Evolutionary conservation across 2,888 invertebrate genomes (phyloP), one percentile per base, ranked within the genome.

Genomic region (Oxycera nigricornis): DNA sequence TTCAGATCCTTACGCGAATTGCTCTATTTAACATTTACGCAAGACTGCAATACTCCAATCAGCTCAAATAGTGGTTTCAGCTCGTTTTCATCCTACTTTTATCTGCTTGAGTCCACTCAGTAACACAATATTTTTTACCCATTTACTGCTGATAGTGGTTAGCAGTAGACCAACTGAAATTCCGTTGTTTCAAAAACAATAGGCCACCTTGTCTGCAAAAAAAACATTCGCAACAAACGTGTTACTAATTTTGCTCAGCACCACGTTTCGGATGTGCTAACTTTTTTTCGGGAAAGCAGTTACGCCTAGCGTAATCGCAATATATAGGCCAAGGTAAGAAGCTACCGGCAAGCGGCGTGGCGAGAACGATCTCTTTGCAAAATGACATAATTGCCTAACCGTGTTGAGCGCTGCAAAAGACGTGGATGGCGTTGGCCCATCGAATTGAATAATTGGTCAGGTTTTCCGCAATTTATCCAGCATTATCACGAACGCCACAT

Each of bases 251-350:
- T 24, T n/a, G n/a, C n/a, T n/a, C 2, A 20, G 24, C 7, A 55
- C 4, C 52, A 11, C 11, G 6, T 46, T n/a, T 46, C 14, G 6
- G 46, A 14, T 2, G 46, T 2, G 11, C 46, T 7, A 22, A 22
- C 52, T 7, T 11, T 46, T 14, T 3, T 46, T 3, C 14, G 46
- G 14, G 3, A 17, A 14, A n/a, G 46, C 46, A 46, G 46, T 46
- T 14, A 46, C 46, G 46, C 17, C 46, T 46, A 9, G 6, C n/a
- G 26, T 41, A 65, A 65, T n/a, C n/a, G n/a, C n/a, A n/a, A n/a
- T n/a, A n/a, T n/a, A n/a, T 41, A 11, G 65, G 39, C 39, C 65
- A 65, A 65, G 65, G 65, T 65, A 24, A 65, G 41, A 65, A 22
- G 39, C 2, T 41, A 39, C 4, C n/a, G n/a, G n/a, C n/a, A 7